phyloP scores from a whole-genome alignment of 2,888 invertebrate species.

The Odontomyia ornata region DNA sequence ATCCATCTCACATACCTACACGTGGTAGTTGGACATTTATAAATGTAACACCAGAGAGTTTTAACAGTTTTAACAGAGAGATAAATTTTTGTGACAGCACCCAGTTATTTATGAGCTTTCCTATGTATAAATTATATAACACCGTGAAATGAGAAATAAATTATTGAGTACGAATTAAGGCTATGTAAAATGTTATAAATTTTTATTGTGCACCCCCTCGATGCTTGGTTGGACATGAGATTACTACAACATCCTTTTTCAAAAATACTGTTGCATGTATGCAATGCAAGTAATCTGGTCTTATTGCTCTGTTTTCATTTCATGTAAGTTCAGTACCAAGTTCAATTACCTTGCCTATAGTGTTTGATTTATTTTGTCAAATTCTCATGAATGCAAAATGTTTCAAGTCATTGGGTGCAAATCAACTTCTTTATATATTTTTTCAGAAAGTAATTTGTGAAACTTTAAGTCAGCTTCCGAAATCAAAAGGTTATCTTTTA shows the following conservation, averaged over 20 bases:
- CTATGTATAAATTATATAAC: constrained; percentile 51
- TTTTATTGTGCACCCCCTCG: constrained; percentile 32
- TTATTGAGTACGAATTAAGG: constrained; percentile 47
- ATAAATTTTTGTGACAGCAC: constrained; percentile 51
- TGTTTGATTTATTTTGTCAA: too few relatives aligned
- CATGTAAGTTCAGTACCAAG: too few relatives aligned
- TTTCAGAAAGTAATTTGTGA: too few relatives aligned
- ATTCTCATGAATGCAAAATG: too few relatives aligned
- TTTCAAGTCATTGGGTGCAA: too few relatives aligned
- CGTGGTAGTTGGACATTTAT: constrained; percentile 46
- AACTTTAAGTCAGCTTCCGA: too few relatives aligned
- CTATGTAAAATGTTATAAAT: constrained; percentile 44
- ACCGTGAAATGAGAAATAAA: constrained; percentile 50
- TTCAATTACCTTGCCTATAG: too few relatives aligned
- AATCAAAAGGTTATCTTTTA: too few relatives aligned
- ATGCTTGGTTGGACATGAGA: not conserved
- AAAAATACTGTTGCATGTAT: too few relatives aligned
- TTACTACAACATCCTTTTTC: not conserved
- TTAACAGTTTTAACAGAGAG: constrained; percentile 50
- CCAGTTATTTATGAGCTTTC: constrained; percentile 50
- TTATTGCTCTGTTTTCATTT: too few relatives aligned
- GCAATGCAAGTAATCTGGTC: too few relatives aligned
- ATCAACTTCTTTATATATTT: too few relatives aligned
- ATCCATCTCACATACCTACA: constrained; percentile 41
- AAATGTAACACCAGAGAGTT: constrained; percentile 47